A percentile compares a stretch with the other conserved stretches of the same genome.
phyloP scores from a whole-genome alignment of 2,888 invertebrate species.

The Penaeus monodon region DNA sequence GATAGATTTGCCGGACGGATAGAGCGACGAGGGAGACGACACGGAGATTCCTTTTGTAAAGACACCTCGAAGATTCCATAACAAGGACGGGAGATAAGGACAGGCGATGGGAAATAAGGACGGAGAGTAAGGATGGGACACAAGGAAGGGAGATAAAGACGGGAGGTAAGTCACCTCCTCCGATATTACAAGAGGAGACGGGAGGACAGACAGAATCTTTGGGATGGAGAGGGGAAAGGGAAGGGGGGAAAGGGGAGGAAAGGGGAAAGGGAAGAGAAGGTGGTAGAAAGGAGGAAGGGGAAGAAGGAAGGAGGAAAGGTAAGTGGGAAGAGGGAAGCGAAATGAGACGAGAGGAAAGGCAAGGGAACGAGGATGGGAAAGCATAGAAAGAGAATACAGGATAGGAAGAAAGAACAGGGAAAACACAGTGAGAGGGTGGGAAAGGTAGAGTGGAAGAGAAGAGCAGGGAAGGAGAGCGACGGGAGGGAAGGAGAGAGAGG shows the following conservation, averaged over 20 bases:
- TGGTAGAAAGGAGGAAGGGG: neutral
- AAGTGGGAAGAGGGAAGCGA: neutral
- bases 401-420: neutral
- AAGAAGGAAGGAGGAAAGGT: neutral
- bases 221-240: neutral
- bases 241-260: neutral
- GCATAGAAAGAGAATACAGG: neutral
- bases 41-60: too few species aligned
- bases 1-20: too few species aligned
- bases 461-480: neutral
- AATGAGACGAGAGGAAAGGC: neutral
- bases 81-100: neutral
- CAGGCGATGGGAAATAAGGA: too few species aligned
- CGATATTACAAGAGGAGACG: neutral
- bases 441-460: neutral
- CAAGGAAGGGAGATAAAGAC: neutral
- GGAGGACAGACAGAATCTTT: neutral
- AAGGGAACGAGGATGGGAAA: neutral
- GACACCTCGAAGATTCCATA: too few species aligned
- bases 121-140: neutral
- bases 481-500: neutral
- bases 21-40: too few species aligned
- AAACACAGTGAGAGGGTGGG: neutral
- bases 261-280: neutral
- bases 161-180: neutral